Base-by-base conservation (phyloP, 2,888 invertebrate species). In the Sacculina carcini region DNA sequence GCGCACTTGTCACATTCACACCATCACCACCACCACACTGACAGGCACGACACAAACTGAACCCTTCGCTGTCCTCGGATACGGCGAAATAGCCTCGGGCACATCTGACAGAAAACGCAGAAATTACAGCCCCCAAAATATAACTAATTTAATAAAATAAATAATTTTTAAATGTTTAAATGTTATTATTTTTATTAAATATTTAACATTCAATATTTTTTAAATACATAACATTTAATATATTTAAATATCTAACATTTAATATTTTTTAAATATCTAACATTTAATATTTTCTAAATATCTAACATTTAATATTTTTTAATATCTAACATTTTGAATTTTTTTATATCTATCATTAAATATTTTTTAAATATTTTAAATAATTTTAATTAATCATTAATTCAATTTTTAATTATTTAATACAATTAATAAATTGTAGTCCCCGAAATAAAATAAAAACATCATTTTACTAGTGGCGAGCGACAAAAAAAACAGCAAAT, bases 1-100 rank as follows among this genome's bases (percentile, higher is more conserved):
- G 53, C 10, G 32, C 36, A 46, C 52, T 81, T 23, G 73, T 70
- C 2, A 79, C 72, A 66, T 92, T 82, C 55, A 96, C 92, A 66
- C 98, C 98, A 5, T 85, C 86, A 4, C 85, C 90, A 5, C 85
- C 86, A 4, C 85, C 90, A 63, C 98, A 98, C 61, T 79, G 76
- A 63, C 94, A 96, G 1, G 77, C 73, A 58, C 78, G 78, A 61
- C 86, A 87, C 64, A 65, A n/a, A n/a, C 58, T 23, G 21, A 66
- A 70, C 40, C 77, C 76, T 4, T 82, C 85, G 4, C 73, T 65
- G 36, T 71, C 69, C 3, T 71, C 68, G 0, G 92, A 87, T 54
- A 79, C 74, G 2, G 92, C 92, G 69, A 76, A 87, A 66, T 75
- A 85, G 5, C 85, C 85, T 59, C 78, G 75, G 59, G 79, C 79